Base-by-base conservation (phyloP, 2,113 vertebrate species). In the Heteronetta atricapilla region DNA sequence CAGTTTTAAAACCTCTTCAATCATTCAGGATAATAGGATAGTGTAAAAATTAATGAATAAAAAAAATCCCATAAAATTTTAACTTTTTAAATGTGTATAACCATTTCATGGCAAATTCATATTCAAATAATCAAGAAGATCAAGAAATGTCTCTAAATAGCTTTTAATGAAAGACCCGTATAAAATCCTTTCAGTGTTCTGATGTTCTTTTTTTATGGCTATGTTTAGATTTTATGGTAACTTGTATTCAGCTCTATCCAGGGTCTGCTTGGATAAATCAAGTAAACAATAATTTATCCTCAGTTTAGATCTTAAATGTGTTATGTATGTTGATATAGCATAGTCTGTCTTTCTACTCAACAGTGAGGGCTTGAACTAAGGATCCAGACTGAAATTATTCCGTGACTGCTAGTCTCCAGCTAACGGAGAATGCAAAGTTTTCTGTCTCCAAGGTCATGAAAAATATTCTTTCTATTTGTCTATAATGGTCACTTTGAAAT, bases 391-490 rank as follows among this genome's bases (percentile, higher is more conserved):
- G 58, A 86, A 92, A 93, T 59, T 53, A 90, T 94, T 93, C 53
- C 48, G 22, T 68, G 46, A 44, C 68, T 93, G 33, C 36, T 89
- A 73, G 38, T 75, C 28, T 20, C 89, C 63, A 75, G 68, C n/a
- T 58, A 83, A 69, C 42, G 69, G 63, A 80, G 67, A 91, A 77
- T 38, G 23, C n/a, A 88, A 88, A 25, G 84, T 60, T 76, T 81
- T 85, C 63, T 66, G 72, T 62, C 34, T 52, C 17, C 48, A 74
- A 86, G 44, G 77, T 36, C 86, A 89, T 92, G 94, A 92, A 91
- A 94, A 93, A 74, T 81, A 52, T 88, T 94, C 74, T 93, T 75
- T 92, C 73, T 83, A n/a, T 75, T 66, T 88, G 26, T 79, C 55
- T 34, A 53, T 58, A 80, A 29, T 67, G 29, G 18, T n/a, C 31